phyloP scores from a whole-genome alignment of 2,113 vertebrate genomes.

The Actenoides hombroni region DNA sequence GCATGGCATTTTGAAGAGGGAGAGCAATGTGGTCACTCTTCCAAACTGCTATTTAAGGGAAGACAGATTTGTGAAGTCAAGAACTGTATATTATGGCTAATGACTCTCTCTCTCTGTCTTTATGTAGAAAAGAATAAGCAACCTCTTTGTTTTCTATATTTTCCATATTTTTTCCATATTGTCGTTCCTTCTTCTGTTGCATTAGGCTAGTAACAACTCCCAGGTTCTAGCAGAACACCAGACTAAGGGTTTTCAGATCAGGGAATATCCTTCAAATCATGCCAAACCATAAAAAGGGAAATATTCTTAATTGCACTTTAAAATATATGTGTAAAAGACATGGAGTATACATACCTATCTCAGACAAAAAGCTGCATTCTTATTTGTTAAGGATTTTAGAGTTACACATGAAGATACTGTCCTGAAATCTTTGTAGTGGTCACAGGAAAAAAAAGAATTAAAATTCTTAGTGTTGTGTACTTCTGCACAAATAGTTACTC shows the following conservation, averaged over 20 bases:
- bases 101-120: background rate
- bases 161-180: background rate
- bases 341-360: background rate
- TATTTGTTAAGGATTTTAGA: background rate
- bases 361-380: background rate
- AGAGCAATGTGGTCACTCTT: background rate
- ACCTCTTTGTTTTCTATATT: background rate
- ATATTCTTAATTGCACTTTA: background rate
- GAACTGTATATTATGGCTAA: background rate
- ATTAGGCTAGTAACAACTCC: background rate
- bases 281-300: background rate
- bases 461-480: background rate
- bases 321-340: background rate
- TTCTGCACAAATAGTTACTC: background rate
- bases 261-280: background rate
- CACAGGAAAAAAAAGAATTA: background rate
- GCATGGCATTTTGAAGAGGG: background rate
- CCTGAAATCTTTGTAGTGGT: background rate
- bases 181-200: background rate
- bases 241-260: background rate
- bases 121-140: background rate
- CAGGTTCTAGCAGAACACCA: background rate
- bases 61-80: background rate
- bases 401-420: background rate
- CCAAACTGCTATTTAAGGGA: background rate